A percentile compares a stretch with the other conserved stretches of the same genome.
Evolutionary conservation across 37 sponge, comb jelly and placozoan species (phyloP).

Genomic region (Haliclona indistincta): DNA sequence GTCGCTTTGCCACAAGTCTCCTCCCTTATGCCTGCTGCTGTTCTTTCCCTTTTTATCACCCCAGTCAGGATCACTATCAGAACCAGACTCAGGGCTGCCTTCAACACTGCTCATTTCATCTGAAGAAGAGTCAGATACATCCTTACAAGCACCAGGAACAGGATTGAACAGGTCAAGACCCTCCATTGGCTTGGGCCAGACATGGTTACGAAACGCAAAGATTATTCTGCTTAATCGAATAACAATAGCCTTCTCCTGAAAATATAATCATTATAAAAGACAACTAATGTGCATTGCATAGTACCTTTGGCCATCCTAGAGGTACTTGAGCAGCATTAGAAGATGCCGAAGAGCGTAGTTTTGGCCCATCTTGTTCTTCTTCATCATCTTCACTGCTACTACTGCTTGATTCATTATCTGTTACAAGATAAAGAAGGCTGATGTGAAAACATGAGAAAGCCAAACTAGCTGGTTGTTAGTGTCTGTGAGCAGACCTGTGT

Average conservation of each 20-base stretch:
- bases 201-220: conserved; percentile 67
- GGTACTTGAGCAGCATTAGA: conserved; percentile 30
- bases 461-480: too few species aligned
- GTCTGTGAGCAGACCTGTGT: too few species aligned
- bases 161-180: conserved; percentile 79
- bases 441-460: background rate
- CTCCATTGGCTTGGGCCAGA: conserved; percentile 88
- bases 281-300: background rate
- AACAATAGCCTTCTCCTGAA: conserved; percentile 80
- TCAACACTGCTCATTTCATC: conserved; percentile 14
- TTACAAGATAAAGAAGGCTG: background rate
- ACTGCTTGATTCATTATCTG: too few species aligned
- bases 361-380: conserved; percentile 14
- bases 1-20: too few species aligned
- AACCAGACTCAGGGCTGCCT: background rate
- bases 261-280: conserved; percentile 7
- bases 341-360: background rate
- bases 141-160: background rate
- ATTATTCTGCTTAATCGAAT: conserved; percentile 70
- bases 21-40: background rate
- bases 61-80: background rate
- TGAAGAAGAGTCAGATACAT: conserved; percentile 9
- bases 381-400: conserved; percentile 1
- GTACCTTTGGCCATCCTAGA: conserved; percentile 83
- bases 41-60: background rate